Base-by-base conservation (phyloP, 37 sponge, comb jelly and placozoan species). In the Oopsacas minuta region DNA sequence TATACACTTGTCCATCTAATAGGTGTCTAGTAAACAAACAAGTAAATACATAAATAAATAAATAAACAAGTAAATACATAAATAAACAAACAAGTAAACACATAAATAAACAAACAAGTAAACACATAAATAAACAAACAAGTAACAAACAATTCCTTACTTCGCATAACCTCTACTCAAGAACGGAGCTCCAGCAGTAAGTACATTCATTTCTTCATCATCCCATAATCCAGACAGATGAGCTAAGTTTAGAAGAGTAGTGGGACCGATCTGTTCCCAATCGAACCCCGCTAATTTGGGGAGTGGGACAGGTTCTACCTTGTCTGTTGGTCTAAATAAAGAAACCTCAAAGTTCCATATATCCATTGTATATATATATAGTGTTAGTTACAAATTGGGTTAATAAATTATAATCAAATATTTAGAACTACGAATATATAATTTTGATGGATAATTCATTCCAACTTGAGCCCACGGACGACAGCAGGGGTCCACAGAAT, bases 161-260 rank as follows among this genome's bases (percentile, higher is more conserved):
- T 61, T 61, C 22, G 75, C 75, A 34, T 61, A 61, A 32, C 75
- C 75, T 12, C 75, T 61, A 12, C 75, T 61, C 7, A 61, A 34
- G 7, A 61, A 10, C 20, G 75, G 75, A 12, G 75, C 75, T 3
- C 75, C 75, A 61, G 75, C 75, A 25, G 75, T 61, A 3, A 61
- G 75, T 34, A 61, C 75, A n/a, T 61, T 61, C 75, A 61, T 61
- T n/a, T 61, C 75, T 34, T 61, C 75, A 12, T 61, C 75, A 34
- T 61, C 75, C 75, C 75, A 61, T n/a, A 61, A 34, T 3, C 75
- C 75, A 34, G 75, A 61, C 1, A 61, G 75, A 61, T 61, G 75
- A 5, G 75, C 75, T 12, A 61, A 12, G 30, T 61, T 61, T 61
- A 61, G 75, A 12, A 61, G 20, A n/a, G 75, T 25, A n/a, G 22